phyloP scores from a whole-genome alignment of 2,797 vertebrate species.

The Myripristis jacobus region DNA sequence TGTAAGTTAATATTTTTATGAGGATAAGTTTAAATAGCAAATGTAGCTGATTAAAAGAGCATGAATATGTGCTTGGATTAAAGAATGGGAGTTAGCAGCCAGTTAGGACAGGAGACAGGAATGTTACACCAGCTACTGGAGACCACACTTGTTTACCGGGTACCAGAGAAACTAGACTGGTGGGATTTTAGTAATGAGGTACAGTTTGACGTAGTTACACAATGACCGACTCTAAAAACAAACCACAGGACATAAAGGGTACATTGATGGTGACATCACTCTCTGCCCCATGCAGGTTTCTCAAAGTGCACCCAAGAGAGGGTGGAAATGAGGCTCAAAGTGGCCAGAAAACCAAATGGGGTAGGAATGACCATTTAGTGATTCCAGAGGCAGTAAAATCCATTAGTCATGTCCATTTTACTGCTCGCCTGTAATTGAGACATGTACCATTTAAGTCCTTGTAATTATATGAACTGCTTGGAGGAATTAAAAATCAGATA shows the following conservation, averaged over 20 bases:
- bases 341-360: slow-evolving; percentile 25
- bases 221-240: slow-evolving; percentile 70
- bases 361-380: slow-evolving; percentile 29
- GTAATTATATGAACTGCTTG: slow-evolving; percentile 66
- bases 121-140: slow-evolving; percentile 64
- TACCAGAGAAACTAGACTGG: slow-evolving; percentile 70
- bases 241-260: slow-evolving; percentile 82
- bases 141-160: slow-evolving; percentile 41
- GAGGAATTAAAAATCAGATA: slow-evolving; percentile 62
- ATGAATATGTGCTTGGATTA: slow-evolving; percentile 75
- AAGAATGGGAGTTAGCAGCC: slow-evolving; percentile 76
- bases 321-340: slow-evolving; percentile 20
- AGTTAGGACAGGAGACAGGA: slow-evolving; percentile 69
- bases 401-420: slow-evolving; percentile 17
- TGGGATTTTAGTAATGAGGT: slow-evolving; percentile 80
- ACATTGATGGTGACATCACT: slow-evolving; percentile 53
- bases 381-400: slow-evolving; percentile 38
- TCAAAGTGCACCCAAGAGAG: slow-evolving; percentile 22
- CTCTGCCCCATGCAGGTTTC: slow-evolving; percentile 24
- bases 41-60: slow-evolving; percentile 64
- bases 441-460: slow-evolving; percentile 82
- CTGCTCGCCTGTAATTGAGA: slow-evolving; percentile 37
- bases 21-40: slow-evolving; percentile 29
- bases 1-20: slow-evolving; percentile 32
- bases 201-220: slow-evolving; percentile 69